Percentiles rank a stretch among this genome's conserved stretches.
Evolutionary conservation across 35 echinoderm and acorn worm genomes (phyloP).

Genomic region (Holothuria glaberrima): DNA sequence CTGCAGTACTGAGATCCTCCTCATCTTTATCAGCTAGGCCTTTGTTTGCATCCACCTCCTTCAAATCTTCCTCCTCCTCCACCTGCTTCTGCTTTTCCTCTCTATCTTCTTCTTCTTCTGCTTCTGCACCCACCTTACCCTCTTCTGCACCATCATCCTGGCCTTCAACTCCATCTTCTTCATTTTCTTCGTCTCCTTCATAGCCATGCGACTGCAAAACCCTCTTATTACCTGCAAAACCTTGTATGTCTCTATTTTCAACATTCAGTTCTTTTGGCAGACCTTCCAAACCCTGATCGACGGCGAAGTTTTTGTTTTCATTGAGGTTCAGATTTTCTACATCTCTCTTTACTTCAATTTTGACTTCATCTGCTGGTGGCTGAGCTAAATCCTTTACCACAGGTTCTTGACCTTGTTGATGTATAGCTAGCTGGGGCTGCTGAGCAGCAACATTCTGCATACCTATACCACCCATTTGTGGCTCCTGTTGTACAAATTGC

Average conservation of each 20-base stretch:
- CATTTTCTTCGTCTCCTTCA: not conserved
- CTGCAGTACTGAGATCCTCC: too few species aligned
- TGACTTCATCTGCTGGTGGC: not conserved
- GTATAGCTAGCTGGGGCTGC: not conserved
- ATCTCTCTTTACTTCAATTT: not conserved
- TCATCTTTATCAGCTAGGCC: too few species aligned
- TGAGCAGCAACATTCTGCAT: not conserved
- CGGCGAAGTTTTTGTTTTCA: not conserved
- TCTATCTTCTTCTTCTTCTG: too few species aligned
- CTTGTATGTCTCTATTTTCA: conserved; percentile 9
- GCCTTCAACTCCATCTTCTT: not conserved
- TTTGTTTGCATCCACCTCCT: too few species aligned
- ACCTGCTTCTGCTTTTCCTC: too few species aligned
- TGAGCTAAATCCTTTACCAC: not conserved
- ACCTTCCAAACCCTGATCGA: conserved; percentile 6
- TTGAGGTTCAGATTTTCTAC: too few species aligned
- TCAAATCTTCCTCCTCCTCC: too few species aligned
- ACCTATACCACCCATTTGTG: not conserved
- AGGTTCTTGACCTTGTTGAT: not conserved
- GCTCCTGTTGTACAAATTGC: conserved; percentile 20
- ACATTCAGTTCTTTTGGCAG: not conserved
- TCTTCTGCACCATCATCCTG: not conserved
- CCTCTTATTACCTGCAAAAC: conserved; percentile 36
- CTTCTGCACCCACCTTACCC: too few species aligned
- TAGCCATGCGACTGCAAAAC: conserved; percentile 28